Conservation (phyloP, 2,888 invertebrate species). For the Gortyna flavago region DNA sequence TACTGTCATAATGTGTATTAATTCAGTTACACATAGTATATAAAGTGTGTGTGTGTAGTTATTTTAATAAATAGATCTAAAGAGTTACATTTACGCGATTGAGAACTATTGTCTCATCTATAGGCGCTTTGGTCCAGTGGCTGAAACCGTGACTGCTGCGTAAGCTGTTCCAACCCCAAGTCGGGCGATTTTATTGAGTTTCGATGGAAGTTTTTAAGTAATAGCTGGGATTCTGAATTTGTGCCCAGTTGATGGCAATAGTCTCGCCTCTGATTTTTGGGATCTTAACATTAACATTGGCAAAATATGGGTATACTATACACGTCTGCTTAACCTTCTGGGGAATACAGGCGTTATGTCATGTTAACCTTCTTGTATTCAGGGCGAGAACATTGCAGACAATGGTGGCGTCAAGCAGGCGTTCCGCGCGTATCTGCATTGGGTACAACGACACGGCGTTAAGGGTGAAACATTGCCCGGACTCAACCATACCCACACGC, state of each 20-base stretch:
- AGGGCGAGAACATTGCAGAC: slow-evolving; percentile 98
- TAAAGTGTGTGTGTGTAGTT: no score
- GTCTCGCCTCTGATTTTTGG: background rate
- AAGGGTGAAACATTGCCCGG: slow-evolving; percentile 92
- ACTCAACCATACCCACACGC: slow-evolving; percentile 93
- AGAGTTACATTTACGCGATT: background rate
- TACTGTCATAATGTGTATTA: no score
- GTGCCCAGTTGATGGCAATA: background rate
- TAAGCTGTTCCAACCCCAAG: background rate
- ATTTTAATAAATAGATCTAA: background rate
- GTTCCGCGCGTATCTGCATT: slow-evolving; percentile 95
- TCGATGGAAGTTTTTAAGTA: background rate
- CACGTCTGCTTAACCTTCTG: background rate
- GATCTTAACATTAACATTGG: background rate
- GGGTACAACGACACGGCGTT: slow-evolving; percentile 91
- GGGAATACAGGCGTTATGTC: no score
- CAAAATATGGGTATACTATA: background rate
- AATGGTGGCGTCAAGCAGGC: slow-evolving; percentile 98
- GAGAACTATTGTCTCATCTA: background rate
- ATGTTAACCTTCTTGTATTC: slow-evolving; percentile 43
- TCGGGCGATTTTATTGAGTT: background rate
- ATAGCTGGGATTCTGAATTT: no score
- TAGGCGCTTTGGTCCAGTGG: background rate
- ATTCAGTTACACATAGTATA: background rate
- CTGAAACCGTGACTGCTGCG: background rate